These are phyloP conservation scores for Alligator sinensis DNA, from an alignment of 2,113 vertebrate genomes.

Conservation along the genomic window DNA sequence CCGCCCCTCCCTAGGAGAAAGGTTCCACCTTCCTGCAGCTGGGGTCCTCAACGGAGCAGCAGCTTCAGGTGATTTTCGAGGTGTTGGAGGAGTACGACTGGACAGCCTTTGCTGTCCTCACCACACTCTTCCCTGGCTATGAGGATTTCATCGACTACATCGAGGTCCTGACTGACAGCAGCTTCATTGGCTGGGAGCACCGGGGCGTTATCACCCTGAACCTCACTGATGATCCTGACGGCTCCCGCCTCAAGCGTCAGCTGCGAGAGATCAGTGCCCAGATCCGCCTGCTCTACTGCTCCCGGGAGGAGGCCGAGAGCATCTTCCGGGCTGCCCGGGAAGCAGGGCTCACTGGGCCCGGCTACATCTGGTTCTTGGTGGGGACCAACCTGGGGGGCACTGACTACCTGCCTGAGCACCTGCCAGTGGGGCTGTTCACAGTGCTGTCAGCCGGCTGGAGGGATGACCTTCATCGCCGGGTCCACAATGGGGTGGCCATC, in stretches of 20 bases:
- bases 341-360: conserved; percentile 89
- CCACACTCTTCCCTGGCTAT: conserved; percentile 92
- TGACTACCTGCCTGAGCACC: conserved; percentile 77
- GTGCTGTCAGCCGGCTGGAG: conserved; percentile 93
- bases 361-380: conserved; percentile 94
- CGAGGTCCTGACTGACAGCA: conserved; percentile 93
- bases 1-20: conserved; percentile 82
- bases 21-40: conserved; percentile 95
- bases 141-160: conserved; percentile 92
- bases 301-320: conserved; percentile 90
- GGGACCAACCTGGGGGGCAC: conserved; percentile 89
- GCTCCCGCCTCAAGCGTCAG: conserved; percentile 85
- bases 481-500: conserved; percentile 90
- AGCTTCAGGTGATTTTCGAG: conserved; percentile 94
- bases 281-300: conserved; percentile 94
- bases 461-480: conserved; percentile 87
- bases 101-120: conserved; percentile 93
- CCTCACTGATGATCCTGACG: conserved; percentile 85
- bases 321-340: conserved; percentile 90
- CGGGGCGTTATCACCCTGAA: conserved; percentile 93
- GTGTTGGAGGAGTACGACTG: conserved; percentile 97
- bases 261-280: conserved; percentile 92
- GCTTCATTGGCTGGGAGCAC: conserved; percentile 96
- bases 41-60: conserved; percentile 93
- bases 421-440: conserved; percentile 89